These are phyloP conservation scores for Drosophila mimica DNA, from an alignment of 2,888 invertebrate species.

Conservation along the genomic window DNA sequence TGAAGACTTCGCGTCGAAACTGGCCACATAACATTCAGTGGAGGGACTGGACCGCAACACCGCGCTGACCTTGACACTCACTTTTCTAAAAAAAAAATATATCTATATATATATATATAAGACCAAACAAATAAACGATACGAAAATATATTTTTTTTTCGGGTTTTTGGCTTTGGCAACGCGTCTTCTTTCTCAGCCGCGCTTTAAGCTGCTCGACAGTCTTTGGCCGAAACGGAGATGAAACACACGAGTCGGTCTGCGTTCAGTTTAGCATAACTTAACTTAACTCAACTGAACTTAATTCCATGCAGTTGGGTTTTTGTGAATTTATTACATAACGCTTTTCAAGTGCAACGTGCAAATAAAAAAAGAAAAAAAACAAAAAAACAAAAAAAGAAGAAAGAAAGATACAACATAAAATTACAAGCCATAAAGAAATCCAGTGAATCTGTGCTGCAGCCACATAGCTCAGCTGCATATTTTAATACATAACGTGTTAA, in stretches of 20 bases:
- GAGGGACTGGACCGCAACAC: slow-evolving; percentile 44
- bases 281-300: slow-evolving; percentile 16
- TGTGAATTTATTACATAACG: slow-evolving; percentile 54
- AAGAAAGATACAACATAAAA: slow-evolving; percentile 21
- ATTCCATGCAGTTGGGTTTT: slow-evolving; percentile 20
- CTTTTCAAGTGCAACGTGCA: slow-evolving; percentile 63
- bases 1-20: slow-evolving; percentile 36
- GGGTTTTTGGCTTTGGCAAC: slow-evolving; percentile 59
- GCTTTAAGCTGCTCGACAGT: slow-evolving; percentile 77
- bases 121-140: slow-evolving; percentile 32
- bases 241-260: slow-evolving; percentile 73
- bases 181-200: slow-evolving; percentile 83
- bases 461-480: slow-evolving; percentile 61
- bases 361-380: slow-evolving; percentile 22
- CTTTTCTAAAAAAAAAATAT: slow-evolving; percentile 70
- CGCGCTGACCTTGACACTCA: slow-evolving; percentile 84
- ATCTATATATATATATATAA: slow-evolving; percentile 29
- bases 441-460: slow-evolving; percentile 49
- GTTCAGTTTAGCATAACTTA: slow-evolving; percentile 21
- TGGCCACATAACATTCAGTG: slow-evolving; percentile 25
- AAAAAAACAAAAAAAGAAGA: slow-evolving; percentile 25
- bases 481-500: slow-evolving; percentile 66
- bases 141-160: slow-evolving; percentile 32
- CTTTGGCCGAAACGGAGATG: slow-evolving; percentile 82
- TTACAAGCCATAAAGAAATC: slow-evolving; percentile 27